Evolutionary conservation across 2,797 vertebrate species (phyloP), one percentile per base, ranked within the genome.

Genomic region (Holocentrus rufus): DNA sequence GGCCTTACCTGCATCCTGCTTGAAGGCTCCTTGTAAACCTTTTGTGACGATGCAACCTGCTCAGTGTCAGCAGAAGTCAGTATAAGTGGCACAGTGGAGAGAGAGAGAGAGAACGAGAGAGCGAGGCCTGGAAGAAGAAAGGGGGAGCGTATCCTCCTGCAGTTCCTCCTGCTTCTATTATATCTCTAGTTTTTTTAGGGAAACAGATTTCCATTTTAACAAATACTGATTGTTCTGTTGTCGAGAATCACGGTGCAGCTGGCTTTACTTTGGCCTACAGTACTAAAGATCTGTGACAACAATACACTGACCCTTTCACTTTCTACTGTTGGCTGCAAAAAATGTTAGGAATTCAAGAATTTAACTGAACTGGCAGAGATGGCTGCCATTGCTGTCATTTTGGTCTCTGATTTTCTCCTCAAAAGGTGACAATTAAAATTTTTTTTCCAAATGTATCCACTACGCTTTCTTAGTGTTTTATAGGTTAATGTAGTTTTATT

Each of bases 31-130:
- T 20, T 57, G 81, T 84, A 90, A 89, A 93, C 76, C 83, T 54
- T 31, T 82, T 87, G 88, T 92, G 92, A 93, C 90, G 83, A 87
- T 59, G 60, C 87, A 90, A 92, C 92, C 92, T 92, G 92, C 88
- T 91, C 87, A 42, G 85, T 93, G 93, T 94, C 93, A 91, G 84
- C 69, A 57, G 82, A 52, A 88, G 87, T 93, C 92, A 93, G 85
- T 25, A 42, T 88, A 84, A 86, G 78, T 0, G 31, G 25, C 15
- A 57, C 25, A 39, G 20, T 17, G 71, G 31, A 65, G 71, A 30
- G 15, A 50, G 63, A 36, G 66, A 67, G 44, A 2, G 3, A 47
- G 60, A 34, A 13, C 44, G 62, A 34, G 54, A 44, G 76, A 20
- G 58, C 56, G 68, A 69, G 72, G 72, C 46, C 54, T 54, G 53